Evolutionary conservation across 1,140 invertebrate species (phyloP).

Genomic region (Druon quercuslanigerum): DNA sequence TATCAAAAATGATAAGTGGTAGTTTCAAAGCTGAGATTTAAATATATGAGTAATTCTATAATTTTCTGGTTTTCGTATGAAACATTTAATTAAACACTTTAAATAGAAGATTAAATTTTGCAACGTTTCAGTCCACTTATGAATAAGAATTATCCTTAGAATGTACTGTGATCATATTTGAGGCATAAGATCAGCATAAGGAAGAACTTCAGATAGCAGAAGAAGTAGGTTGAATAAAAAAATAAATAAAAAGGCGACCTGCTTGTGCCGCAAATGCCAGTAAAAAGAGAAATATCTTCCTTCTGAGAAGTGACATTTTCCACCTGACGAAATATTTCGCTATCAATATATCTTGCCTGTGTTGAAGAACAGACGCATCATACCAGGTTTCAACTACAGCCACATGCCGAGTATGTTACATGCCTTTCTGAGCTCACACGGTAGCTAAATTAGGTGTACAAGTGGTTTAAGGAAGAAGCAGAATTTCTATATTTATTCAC

Average conservation of each 20-base stretch:
- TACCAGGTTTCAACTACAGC: background rate
- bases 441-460: too few relatives aligned
- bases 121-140: too few relatives aligned
- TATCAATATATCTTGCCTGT: background rate
- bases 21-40: background rate
- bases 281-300: background rate
- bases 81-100: too few relatives aligned
- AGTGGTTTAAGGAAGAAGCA: too few relatives aligned
- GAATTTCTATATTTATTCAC: too few relatives aligned
- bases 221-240: background rate
- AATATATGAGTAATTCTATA: background rate
- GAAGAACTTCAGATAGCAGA: background rate
- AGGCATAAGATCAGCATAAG: background rate
- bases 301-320: slow-evolving; percentile 3
- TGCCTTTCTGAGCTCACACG: too few relatives aligned
- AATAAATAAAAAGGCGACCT: background rate
- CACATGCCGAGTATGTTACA: background rate
- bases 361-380: background rate
- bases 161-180: background rate
- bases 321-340: slow-evolving; percentile 4
- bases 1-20: background rate
- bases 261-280: background rate
- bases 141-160: too few relatives aligned
- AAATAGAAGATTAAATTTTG: too few relatives aligned
- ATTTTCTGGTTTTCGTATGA: too few relatives aligned